Evolutionary conservation across 2,797 vertebrate genomes (phyloP).

Genomic region (Sebastes diaconus): DNA sequence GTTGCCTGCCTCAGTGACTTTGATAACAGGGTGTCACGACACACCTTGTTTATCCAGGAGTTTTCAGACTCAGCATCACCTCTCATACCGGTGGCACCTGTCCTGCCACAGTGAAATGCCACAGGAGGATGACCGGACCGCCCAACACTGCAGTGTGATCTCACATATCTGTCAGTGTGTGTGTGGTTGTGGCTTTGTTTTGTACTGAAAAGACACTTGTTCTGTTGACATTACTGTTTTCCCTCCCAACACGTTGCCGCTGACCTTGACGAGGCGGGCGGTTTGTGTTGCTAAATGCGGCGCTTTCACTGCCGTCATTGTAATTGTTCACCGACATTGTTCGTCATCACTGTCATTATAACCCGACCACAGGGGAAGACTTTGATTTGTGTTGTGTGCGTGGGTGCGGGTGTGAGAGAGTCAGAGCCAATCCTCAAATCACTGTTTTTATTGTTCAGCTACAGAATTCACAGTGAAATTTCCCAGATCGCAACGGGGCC

Average conservation of each 20-base stretch:
- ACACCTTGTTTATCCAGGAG: background rate
- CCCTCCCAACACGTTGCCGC: background rate
- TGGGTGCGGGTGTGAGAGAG: background rate
- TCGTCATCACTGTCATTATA: background rate
- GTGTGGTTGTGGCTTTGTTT: background rate
- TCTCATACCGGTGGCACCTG: background rate
- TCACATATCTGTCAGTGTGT: background rate
- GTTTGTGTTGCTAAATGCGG: slow-evolving; percentile 6
- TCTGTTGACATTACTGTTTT: slow-evolving; percentile 4
- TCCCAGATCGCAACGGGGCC: background rate
- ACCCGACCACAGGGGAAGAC: background rate
- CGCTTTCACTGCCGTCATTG: background rate
- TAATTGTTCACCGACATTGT: background rate
- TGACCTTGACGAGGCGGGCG: background rate
- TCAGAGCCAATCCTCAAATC: background rate
- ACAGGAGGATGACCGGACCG: background rate
- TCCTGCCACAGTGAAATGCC: slow-evolving; percentile 5
- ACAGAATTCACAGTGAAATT: background rate
- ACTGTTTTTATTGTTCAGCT: background rate
- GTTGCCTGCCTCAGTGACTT: background rate
- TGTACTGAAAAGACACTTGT: background rate
- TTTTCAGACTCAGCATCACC: background rate
- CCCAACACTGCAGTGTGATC: background rate
- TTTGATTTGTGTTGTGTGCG: background rate
- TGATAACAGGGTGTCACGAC: background rate